Evolutionary conservation across 2,888 invertebrate species (phyloP).

Genomic region (Nipponacmea schrenckii): DNA sequence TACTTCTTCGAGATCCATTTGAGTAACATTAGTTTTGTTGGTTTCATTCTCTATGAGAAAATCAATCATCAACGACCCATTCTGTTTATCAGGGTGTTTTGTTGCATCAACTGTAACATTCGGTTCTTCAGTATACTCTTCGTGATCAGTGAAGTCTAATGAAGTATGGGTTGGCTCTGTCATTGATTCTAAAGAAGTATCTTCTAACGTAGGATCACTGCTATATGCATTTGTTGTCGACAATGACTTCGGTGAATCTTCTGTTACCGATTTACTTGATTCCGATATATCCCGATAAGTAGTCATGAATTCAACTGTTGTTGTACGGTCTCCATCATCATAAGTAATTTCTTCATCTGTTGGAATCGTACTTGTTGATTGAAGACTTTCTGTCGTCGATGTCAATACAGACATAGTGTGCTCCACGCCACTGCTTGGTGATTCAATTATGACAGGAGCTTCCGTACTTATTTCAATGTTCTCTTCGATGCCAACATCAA

Average conservation of each 20-base stretch:
- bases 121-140: too few species aligned
- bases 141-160: not conserved
- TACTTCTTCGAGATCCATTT: not conserved
- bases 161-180: not conserved
- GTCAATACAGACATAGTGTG: not conserved
- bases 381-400: not conserved
- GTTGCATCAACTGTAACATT: too few species aligned
- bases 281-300: not conserved
- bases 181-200: not conserved
- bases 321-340: not conserved
- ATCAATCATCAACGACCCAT: not conserved
- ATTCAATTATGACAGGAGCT: not conserved
- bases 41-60: not conserved
- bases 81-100: not conserved
- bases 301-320: not conserved
- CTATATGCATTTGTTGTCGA: not conserved
- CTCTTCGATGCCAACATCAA: not conserved
- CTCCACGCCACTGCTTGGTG: not conserved
- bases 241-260: not conserved
- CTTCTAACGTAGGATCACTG: not conserved
- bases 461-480: not conserved
- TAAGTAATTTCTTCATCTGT: too few species aligned
- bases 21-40: not conserved
- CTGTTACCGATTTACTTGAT: not conserved
- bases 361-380: not conserved